Conservation (phyloP, 2,888 invertebrate genomes). For the Bedellia somnulentella region DNA sequence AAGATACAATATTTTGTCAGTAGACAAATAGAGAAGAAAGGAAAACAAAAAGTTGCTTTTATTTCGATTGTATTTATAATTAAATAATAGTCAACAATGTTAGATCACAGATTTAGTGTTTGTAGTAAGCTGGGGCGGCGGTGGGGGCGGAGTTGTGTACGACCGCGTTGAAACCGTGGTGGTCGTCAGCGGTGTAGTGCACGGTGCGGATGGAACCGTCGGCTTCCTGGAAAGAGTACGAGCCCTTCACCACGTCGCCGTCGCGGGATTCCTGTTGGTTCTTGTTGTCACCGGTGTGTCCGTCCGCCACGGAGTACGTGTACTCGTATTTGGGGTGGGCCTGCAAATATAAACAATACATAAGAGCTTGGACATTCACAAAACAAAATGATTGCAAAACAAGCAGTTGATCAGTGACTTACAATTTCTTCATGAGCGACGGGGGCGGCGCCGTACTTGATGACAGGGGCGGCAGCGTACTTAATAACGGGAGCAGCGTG, state of each 20-base stretch:
- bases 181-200: slow-evolving; percentile 55
- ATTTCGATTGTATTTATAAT: neutral
- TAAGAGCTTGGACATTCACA: neutral
- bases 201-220: slow-evolving; percentile 59
- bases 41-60: no score
- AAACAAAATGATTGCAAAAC: no score
- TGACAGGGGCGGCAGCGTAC: slow-evolving; percentile 14
- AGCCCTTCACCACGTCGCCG: slow-evolving; percentile 57
- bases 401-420: slow-evolving; percentile 8
- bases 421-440: slow-evolving; percentile 19
- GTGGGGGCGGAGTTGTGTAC: slow-evolving; percentile 32
- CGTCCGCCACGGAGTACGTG: slow-evolving; percentile 58
- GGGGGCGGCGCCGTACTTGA: slow-evolving; percentile 13
- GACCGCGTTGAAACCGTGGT: slow-evolving; percentile 48
- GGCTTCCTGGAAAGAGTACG: slow-evolving; percentile 56
- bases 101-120: slow-evolving; percentile 14
- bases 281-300: slow-evolving; percentile 61
- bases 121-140: slow-evolving; percentile 18
- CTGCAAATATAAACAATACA: slow-evolving; percentile 16
- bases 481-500: slow-evolving; percentile 8
- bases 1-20: no score
- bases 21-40: no score
- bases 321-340: slow-evolving; percentile 50
- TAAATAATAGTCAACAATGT: neutral
- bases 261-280: slow-evolving; percentile 54